Evolutionary conservation across 2,888 invertebrate genomes (phyloP).

Genomic region (Cryptus viduatorius): DNA sequence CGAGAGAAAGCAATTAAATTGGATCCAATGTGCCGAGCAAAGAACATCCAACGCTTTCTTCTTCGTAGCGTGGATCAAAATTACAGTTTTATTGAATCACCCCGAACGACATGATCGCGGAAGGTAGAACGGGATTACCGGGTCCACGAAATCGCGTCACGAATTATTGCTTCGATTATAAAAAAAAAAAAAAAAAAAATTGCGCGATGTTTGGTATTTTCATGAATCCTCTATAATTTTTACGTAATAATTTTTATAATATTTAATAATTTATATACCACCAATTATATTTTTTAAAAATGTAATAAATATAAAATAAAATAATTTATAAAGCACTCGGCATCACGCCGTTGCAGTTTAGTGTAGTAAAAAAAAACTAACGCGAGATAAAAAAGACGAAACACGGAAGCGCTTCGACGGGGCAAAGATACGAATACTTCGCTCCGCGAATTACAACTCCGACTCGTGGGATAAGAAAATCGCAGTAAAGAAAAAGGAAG

Average conservation of each 20-base stretch:
- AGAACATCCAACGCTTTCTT: slow-evolving; percentile 50
- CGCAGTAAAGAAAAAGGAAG: not conserved
- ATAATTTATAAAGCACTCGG: too few relatives aligned
- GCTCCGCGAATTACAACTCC: not conserved
- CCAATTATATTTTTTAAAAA: too few relatives aligned
- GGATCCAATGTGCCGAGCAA: slow-evolving; percentile 42
- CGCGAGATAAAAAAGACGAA: not conserved
- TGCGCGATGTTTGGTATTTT: not conserved
- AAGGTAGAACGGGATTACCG: slow-evolving; percentile 19
- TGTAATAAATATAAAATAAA: too few relatives aligned
- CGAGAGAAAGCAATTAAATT: slow-evolving; percentile 69
- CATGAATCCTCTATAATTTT: not conserved
- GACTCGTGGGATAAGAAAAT: not conserved
- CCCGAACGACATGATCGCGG: not conserved
- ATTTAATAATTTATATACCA: too few relatives aligned
- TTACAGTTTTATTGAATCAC: slow-evolving; percentile 60
- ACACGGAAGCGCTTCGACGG: not conserved
- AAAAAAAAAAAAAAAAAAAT: slow-evolving; percentile 9
- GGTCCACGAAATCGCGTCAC: slow-evolving; percentile 15
- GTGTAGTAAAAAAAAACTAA: not conserved
- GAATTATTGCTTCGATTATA: not conserved
- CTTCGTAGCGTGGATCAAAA: slow-evolving; percentile 64
- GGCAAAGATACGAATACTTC: not conserved
- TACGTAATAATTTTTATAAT: not conserved
- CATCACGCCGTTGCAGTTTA: too few relatives aligned